Evolutionary conservation across 1,140 invertebrate species (phyloP).

Genomic region (Drosophila sproati): DNA sequence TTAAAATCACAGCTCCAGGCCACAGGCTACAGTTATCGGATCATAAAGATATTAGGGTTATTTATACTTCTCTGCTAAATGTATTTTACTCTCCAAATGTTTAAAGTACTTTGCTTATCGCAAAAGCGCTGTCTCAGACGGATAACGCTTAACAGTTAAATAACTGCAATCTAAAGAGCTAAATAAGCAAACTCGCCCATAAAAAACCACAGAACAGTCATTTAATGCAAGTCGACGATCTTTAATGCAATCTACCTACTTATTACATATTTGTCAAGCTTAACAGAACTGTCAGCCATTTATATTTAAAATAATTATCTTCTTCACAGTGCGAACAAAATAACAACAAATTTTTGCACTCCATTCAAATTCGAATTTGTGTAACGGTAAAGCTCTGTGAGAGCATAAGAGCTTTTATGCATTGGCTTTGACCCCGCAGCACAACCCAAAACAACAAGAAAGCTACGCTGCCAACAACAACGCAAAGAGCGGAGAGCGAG

Average conservation of each 20-base stretch:
- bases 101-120: constrained; percentile 5
- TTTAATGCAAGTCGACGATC: neutral
- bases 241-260: neutral
- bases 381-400: constrained; percentile 17
- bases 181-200: constrained; percentile 23
- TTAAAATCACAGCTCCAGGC: constrained; percentile 20
- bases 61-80: constrained; percentile 3
- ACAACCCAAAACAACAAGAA: neutral
- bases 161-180: neutral
- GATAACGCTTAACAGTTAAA: constrained; percentile 7
- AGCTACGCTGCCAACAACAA: neutral
- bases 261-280: neutral
- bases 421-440: neutral
- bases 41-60: constrained; percentile 17
- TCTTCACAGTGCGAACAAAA: neutral
- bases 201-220: constrained; percentile 1
- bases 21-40: constrained; percentile 23
- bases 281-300: neutral
- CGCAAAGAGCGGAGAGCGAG: neutral
- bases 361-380: constrained; percentile 15
- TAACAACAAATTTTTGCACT: neutral
- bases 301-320: neutral
- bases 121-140: neutral
- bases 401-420: constrained; percentile 12
- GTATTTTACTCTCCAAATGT: neutral